Conservation (phyloP, 1,140 invertebrate species). For the Lasioglossum albipes region DNA sequence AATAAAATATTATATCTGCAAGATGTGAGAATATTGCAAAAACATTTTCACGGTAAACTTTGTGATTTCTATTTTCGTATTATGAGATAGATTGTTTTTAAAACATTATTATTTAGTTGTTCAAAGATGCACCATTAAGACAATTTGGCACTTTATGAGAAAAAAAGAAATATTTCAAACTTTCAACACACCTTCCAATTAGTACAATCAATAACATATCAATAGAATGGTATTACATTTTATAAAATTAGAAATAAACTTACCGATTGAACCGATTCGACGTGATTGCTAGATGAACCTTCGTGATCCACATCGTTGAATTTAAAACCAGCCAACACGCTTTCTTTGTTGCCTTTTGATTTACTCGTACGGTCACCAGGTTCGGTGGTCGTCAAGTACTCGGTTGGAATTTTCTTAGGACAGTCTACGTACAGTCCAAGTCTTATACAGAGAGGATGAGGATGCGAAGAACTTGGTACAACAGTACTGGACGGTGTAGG, state of each 20-base stretch:
- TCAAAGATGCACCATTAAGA: no score
- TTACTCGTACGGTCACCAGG: slow-evolving; percentile 64
- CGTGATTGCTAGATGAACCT: slow-evolving; percentile 78
- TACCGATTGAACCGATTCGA: slow-evolving; percentile 46
- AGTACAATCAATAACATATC: not conserved
- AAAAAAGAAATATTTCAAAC: no score
- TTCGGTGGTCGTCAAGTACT: slow-evolving; percentile 86
- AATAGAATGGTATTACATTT: not conserved
- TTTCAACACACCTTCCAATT: no score
- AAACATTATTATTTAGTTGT: no score
- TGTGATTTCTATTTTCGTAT: no score
- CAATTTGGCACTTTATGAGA: no score
- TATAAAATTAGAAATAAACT: not conserved
- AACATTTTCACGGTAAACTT: no score
- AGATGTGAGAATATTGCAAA: no score
- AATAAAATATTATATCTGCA: not conserved
- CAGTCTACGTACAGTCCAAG: no score
- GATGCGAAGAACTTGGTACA: slow-evolving; percentile 71
- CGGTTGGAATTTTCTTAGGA: slow-evolving; percentile 87
- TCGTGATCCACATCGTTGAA: slow-evolving; percentile 80
- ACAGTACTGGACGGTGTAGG: slow-evolving; percentile 67
- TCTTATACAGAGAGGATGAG: slow-evolving; percentile 75
- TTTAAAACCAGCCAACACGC: slow-evolving; percentile 60
- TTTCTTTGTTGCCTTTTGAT: slow-evolving; percentile 49
- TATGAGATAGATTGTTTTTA: no score